A percentile compares a stretch with the other conserved stretches of the same genome.
Evolutionary conservation across 1,140 invertebrate species (phyloP).

Genomic region (Magallana ariakensis): DNA sequence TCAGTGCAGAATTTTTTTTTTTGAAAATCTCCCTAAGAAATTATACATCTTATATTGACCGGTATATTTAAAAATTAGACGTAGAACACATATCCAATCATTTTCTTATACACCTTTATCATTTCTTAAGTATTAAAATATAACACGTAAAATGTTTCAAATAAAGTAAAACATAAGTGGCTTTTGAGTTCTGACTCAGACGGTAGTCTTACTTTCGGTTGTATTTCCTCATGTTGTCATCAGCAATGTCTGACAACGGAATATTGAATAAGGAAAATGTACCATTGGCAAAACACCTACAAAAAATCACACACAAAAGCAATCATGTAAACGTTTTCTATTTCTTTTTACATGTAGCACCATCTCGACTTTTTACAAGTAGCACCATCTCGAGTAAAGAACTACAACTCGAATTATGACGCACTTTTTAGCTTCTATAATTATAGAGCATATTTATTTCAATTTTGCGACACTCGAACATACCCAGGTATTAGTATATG

Average conservation of each 20-base stretch:
- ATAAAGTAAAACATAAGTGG: too few relatives aligned
- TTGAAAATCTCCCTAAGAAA: too few relatives aligned
- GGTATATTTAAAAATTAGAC: too few relatives aligned
- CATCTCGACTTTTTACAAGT: too few relatives aligned
- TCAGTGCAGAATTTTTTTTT: too few relatives aligned
- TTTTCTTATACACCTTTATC: too few relatives aligned
- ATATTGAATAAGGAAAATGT: constrained; percentile 73
- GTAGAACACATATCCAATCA: too few relatives aligned
- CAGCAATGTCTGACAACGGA: constrained; percentile 77
- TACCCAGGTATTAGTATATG: not conserved
- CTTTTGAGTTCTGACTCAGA: too few relatives aligned
- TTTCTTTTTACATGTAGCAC: not conserved
- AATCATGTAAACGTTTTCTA: not conserved
- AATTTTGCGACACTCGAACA: not conserved
- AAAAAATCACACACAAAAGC: constrained; percentile 55
- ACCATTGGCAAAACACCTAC: constrained; percentile 67
- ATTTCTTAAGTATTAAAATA: too few relatives aligned
- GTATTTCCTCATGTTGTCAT: constrained; percentile 68
- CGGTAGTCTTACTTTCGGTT: constrained; percentile 49
- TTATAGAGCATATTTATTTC: not conserved
- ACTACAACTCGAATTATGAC: not conserved
- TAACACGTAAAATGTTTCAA: too few relatives aligned
- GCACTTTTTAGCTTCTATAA: not conserved
- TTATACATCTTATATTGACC: too few relatives aligned
- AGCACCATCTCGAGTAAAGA: not conserved